phyloP scores from a whole-genome alignment of 2,888 invertebrate species.

The Drosophila multiciliata region DNA sequence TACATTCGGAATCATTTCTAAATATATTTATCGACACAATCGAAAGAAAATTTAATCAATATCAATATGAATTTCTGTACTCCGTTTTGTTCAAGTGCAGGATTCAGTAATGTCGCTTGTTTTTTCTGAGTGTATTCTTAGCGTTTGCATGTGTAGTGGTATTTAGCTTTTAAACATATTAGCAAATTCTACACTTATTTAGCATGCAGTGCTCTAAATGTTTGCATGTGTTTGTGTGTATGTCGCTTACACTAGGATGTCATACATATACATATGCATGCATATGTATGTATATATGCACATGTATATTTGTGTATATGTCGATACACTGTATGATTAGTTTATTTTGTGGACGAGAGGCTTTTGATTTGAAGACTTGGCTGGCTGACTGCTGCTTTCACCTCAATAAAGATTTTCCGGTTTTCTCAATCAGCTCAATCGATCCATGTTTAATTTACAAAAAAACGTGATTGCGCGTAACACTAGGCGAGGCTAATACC shows the following conservation, averaged over 20 bases:
- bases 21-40: background rate
- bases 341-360: slow-evolving; percentile 42
- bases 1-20: background rate
- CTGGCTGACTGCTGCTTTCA: slow-evolving; percentile 1
- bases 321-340: slow-evolving; percentile 25
- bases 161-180: slow-evolving; percentile 15
- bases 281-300: background rate
- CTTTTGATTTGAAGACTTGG: slow-evolving; percentile 8
- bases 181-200: background rate
- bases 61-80: background rate
- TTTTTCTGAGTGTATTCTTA: slow-evolving; percentile 1
- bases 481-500: slow-evolving; percentile 28
- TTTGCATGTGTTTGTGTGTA: background rate
- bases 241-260: slow-evolving; percentile 29
- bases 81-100: background rate
- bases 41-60: background rate
- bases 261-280: slow-evolving; percentile 2
- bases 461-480: slow-evolving; percentile 39
- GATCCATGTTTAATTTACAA: slow-evolving; percentile 45
- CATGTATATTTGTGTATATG: slow-evolving; percentile 1
- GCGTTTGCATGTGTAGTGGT: slow-evolving; percentile 25
- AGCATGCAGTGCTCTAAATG: background rate
- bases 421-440: slow-evolving; percentile 15
- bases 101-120: background rate
- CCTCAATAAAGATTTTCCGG: slow-evolving; percentile 13